phyloP scores from a whole-genome alignment of 2,797 vertebrate species.

The Oreortyx pictus region DNA sequence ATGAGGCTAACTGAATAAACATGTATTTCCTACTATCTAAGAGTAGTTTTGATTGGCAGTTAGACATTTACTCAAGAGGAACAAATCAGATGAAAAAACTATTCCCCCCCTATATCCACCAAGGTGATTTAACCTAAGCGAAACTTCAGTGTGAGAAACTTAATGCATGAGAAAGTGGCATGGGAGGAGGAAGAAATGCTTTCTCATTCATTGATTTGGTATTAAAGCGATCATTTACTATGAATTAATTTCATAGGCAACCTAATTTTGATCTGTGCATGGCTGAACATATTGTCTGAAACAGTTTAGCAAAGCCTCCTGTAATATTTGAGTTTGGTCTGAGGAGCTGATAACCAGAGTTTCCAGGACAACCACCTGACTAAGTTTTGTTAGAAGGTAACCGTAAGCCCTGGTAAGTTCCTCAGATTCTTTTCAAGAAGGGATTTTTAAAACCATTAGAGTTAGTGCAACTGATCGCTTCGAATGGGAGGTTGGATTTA shows the following conservation, averaged over 20 bases:
- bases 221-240: background rate
- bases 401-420: background rate
- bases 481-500: background rate
- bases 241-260: background rate
- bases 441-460: background rate
- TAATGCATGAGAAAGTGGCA: background rate
- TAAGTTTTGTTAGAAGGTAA: conserved; percentile 17
- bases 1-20: background rate
- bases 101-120: background rate
- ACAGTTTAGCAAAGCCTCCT: background rate
- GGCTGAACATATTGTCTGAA: background rate
- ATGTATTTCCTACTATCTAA: background rate
- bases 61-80: background rate
- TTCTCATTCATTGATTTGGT: background rate
- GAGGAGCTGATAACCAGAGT: background rate
- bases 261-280: background rate
- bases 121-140: background rate
- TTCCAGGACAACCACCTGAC: conserved; percentile 16
- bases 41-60: conserved; percentile 27
- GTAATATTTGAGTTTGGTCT: background rate
- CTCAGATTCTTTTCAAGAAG: conserved; percentile 25
- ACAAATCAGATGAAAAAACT: background rate
- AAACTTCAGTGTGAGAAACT: background rate
- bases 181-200: background rate
- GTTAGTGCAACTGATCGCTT: background rate